A percentile compares a stretch with the other conserved stretches of the same genome.
phyloP scores from a whole-genome alignment of 2,888 invertebrate species.

The Perizoma flavofasciatum region DNA sequence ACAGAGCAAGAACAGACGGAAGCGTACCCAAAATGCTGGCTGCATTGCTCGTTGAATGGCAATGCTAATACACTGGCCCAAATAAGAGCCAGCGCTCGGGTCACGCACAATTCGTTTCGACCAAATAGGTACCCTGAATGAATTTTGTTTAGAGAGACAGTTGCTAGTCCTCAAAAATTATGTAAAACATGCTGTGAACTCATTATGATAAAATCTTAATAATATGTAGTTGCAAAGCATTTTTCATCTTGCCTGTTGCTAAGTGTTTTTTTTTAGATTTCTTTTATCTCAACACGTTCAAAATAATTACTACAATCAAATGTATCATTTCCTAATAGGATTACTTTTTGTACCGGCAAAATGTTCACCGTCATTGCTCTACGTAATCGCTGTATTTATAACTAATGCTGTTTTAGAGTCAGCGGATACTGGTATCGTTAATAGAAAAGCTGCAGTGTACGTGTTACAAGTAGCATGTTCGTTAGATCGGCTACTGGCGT shows the following conservation, averaged over 20 bases:
- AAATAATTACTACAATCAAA: constrained; percentile 30
- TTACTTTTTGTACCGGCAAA: constrained; percentile 27
- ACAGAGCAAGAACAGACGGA: too few relatives aligned
- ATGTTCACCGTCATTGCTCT: constrained; percentile 23
- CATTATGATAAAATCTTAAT: too few relatives aligned
- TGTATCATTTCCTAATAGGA: constrained; percentile 24
- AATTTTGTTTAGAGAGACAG: too few relatives aligned
- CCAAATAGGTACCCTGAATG: too few relatives aligned
- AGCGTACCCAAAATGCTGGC: too few relatives aligned
- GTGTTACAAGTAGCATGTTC: constrained; percentile 5
- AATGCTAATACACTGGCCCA: too few relatives aligned
- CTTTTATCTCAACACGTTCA: constrained; percentile 12
- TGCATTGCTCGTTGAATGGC: too few relatives aligned
- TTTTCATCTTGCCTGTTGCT: background rate
- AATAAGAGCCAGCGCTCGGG: too few relatives aligned
- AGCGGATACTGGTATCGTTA: background rate
- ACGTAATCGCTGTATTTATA: constrained; percentile 1
- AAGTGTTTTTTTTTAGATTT: constrained; percentile 1
- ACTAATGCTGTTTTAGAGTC: constrained; percentile 14
- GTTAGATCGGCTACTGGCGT: constrained; percentile 21
- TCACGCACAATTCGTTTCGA: too few relatives aligned
- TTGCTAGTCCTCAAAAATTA: too few relatives aligned
- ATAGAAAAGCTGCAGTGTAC: constrained; percentile 41
- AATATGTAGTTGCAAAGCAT: background rate
- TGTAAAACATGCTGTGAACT: too few relatives aligned